These are phyloP conservation scores for Ophioninae sp. DNA, from an alignment of 2,888 invertebrate genomes.

Conservation along the genomic window DNA sequence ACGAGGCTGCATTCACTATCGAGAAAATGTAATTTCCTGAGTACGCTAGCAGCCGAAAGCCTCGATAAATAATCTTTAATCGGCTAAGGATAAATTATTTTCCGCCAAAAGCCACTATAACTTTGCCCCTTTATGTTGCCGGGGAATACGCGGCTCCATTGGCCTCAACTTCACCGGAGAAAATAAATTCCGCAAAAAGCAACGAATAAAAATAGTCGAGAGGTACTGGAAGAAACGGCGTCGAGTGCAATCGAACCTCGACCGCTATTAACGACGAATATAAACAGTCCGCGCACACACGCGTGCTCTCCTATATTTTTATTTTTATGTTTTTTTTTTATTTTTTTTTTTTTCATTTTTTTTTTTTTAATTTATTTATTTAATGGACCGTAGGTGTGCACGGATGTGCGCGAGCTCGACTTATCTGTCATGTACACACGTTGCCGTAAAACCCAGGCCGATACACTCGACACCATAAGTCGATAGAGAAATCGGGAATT, in stretches of 20 bases:
- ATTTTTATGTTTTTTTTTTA: too few species aligned
- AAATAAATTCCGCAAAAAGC: background rate
- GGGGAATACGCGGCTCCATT: background rate
- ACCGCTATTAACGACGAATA: conserved; percentile 4
- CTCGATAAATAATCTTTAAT: conserved; percentile 19
- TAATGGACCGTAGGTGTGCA: background rate
- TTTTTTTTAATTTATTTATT: too few species aligned
- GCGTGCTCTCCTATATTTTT: too few species aligned
- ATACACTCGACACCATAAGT: conserved; percentile 10
- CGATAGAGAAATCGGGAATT: conserved; percentile 39
- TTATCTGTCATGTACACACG: background rate
- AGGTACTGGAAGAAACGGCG: background rate
- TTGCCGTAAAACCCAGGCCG: background rate
- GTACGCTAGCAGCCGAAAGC: background rate
- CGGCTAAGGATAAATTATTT: conserved; percentile 1
- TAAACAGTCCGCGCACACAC: background rate
- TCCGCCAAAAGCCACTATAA: background rate
- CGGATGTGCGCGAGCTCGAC: too few species aligned
- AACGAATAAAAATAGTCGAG: background rate
- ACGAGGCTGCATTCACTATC: too few species aligned
- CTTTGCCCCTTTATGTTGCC: background rate
- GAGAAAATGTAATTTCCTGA: too few species aligned
- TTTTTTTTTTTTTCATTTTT: too few species aligned
- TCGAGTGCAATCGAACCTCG: background rate
- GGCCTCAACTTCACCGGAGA: background rate